A percentile compares a stretch with the other conserved stretches of the same genome.
Evolutionary conservation across 2,113 vertebrate species (phyloP).

Genomic region (Apaloderma vittatum): DNA sequence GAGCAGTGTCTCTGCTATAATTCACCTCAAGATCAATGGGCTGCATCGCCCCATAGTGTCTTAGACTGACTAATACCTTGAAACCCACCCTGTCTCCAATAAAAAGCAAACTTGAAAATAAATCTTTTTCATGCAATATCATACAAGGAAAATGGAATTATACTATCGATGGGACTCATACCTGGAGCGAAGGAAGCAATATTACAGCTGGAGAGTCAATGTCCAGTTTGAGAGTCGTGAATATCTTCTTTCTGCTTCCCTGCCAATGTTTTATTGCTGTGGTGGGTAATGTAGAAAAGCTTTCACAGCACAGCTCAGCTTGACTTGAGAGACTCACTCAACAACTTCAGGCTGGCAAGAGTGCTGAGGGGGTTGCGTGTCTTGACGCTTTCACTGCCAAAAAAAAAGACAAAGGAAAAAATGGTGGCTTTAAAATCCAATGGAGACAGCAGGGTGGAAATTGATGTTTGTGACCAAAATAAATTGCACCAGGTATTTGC

Average conservation of each 20-base stretch:
- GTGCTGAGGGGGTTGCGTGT: neutral
- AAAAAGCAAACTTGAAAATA: neutral
- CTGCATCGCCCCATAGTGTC: neutral
- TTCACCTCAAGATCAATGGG: neutral
- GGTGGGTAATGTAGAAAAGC: neutral
- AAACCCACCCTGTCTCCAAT: neutral
- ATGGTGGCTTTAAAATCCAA: neutral
- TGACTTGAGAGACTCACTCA: neutral
- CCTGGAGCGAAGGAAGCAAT: neutral
- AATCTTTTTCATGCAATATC: neutral
- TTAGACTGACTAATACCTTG: neutral
- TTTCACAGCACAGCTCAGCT: neutral
- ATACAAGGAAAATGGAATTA: neutral
- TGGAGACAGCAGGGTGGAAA: rapidly evolving
- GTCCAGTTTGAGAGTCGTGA: neutral
- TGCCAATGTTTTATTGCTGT: neutral
- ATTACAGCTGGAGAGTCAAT: neutral
- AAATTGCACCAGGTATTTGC: neutral
- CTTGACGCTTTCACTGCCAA: neutral
- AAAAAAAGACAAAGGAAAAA: neutral
- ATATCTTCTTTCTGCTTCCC: neutral
- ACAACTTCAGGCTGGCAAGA: neutral
- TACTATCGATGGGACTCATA: neutral
- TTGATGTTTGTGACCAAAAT: neutral
- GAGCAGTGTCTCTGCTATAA: neutral